Base-by-base conservation (phyloP, 2,888 invertebrate genomes). In the Flabesymbios commensalis region DNA sequence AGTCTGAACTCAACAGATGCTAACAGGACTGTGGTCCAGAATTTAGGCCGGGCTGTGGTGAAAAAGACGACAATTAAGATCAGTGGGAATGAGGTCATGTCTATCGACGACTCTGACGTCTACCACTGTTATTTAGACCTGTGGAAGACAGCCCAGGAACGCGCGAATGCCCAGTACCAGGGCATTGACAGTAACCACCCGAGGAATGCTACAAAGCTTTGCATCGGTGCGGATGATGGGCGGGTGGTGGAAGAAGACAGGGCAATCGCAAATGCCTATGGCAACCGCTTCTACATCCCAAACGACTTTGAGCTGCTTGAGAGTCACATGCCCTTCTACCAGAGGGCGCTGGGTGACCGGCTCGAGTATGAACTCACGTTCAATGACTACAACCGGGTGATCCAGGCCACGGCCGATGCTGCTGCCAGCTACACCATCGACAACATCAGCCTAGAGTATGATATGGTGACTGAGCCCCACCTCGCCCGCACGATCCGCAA, bases 361-460 rank as follows among this genome's bases (percentile, higher is more conserved):
- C 61, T 68, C 19, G 57, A 63, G 57, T 60, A 57, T 53, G 61
- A 67, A 48, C 10, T 61, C 7, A 56, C 59, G 1, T 64, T 64
- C 39, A 64, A 67, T 39, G 57, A 63, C 26, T 61, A 63, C 47
- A 43, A 32, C 19, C 45, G 55, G n/a, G 61, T 63, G 19, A 53
- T 67, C 47, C 32, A 55, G 43, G 49, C 59, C 54, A 63, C 52
- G 2, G 59, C n/a, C 10, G 68, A 63, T 36, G 3, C 53, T 24
- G 26, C 58, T 10, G 45, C 63, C 19, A 43, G 17, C 28, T 65
- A 69, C 52, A 58, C 10, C 28, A 64, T 70, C 26, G 60, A 58
- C 14, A 64, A 68, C 47, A 67, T 68, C 24, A 53, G 54, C 52
- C 61, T 70, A 19, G 63, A 70, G 60, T 66, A 55, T 53, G 66